These are phyloP conservation scores for Spea bombifrons DNA, from an alignment of 2,113 vertebrate species.

Conservation along the genomic window DNA sequence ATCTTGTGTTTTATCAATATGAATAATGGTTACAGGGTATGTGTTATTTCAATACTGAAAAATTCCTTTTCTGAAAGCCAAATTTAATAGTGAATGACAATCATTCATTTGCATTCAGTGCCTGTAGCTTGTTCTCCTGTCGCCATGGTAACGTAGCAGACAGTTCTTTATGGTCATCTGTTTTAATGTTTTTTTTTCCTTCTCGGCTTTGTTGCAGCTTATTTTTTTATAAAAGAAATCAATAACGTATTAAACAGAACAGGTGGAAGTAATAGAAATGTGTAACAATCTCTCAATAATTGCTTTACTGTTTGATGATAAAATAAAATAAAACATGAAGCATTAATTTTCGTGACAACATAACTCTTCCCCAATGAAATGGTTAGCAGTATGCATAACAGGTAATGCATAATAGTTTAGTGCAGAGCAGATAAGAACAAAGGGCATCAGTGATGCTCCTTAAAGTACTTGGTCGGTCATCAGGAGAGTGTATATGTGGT, in stretches of 20 bases:
- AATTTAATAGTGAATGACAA: constrained; percentile 12
- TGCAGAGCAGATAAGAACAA: background rate
- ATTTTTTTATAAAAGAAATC: constrained; percentile 7
- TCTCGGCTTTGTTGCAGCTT: background rate
- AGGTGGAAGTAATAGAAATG: background rate
- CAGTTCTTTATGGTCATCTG: background rate
- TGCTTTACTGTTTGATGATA: background rate
- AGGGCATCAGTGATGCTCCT: background rate
- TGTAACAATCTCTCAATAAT: background rate
- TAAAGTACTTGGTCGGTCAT: too few relatives aligned
- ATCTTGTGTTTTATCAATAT: too few relatives aligned
- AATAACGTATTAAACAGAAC: background rate
- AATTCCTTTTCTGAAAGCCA: background rate
- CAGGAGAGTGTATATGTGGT: too few relatives aligned
- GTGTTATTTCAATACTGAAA: too few relatives aligned
- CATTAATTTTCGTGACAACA: too few relatives aligned
- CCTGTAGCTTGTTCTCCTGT: constrained; percentile 14
- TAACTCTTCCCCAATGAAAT: too few relatives aligned
- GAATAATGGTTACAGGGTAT: too few relatives aligned
- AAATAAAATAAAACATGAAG: background rate
- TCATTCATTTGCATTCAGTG: constrained; percentile 31
- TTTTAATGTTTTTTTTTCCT: background rate
- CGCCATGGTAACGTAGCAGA: constrained; percentile 30
- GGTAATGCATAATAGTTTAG: background rate
- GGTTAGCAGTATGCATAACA: too few relatives aligned